Percentiles rank a stretch among this genome's conserved stretches.
Conservation (phyloP, 2,888 invertebrate species). For the Ceramica pisi region DNA sequence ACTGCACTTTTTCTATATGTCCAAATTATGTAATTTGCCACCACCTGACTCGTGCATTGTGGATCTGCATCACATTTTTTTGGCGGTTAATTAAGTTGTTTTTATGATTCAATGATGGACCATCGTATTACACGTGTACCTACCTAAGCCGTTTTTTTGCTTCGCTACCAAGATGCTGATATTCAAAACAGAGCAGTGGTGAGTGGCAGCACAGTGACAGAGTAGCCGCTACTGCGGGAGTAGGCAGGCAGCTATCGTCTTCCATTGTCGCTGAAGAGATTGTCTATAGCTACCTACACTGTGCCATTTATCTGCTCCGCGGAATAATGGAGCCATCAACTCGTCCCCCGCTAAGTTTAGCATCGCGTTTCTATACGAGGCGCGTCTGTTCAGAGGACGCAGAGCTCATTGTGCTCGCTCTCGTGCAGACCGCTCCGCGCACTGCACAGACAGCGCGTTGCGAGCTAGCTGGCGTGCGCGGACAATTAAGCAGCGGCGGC, state of each 20-base stretch:
- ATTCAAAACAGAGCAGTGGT: constrained; percentile 28
- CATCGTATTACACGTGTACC: constrained; percentile 9
- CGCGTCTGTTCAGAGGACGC: constrained; percentile 36
- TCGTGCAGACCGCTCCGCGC: constrained; percentile 12
- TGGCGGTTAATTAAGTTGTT: constrained; percentile 20
- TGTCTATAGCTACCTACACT: constrained; percentile 47
- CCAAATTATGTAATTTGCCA: constrained; percentile 54
- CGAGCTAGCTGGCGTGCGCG: constrained; percentile 26
- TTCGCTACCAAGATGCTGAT: constrained; percentile 3
- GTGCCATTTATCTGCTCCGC: constrained; percentile 55
- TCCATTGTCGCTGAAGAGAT: constrained; percentile 65
- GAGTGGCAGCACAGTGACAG: constrained; percentile 10
- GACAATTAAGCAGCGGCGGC: constrained; percentile 42
- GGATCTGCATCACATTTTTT: constrained; percentile 38
- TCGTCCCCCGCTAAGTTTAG: constrained; percentile 61
- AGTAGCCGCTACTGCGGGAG: constrained; percentile 33
- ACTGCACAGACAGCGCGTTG: constrained; percentile 2
- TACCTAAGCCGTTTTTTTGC: not conserved
- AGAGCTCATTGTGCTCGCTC: constrained; percentile 38
- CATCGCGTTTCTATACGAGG: constrained; percentile 50
- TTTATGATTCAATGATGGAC: constrained; percentile 12
- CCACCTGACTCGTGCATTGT: constrained; percentile 40
- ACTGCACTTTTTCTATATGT: constrained; percentile 54
- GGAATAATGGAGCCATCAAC: constrained; percentile 67
- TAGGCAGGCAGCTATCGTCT: constrained; percentile 45